Base-by-base conservation (phyloP, 37 sponge, comb jelly and placozoan genomes). In the Theonella swinhoei region DNA sequence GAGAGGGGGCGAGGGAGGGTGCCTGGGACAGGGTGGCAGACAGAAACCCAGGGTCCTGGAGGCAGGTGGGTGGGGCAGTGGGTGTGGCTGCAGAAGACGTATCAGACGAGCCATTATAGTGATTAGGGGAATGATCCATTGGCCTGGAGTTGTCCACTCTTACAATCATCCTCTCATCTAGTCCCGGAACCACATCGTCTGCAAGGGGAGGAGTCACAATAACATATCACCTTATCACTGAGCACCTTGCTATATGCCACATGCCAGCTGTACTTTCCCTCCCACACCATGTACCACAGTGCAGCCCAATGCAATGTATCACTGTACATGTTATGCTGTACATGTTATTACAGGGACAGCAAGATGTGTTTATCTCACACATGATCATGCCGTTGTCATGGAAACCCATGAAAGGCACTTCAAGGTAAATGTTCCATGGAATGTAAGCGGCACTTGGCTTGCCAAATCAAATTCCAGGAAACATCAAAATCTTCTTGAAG, bases 151-250 rank as follows among this genome's bases (percentile, higher is more conserved):
- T 88, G 68, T 88, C 83, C 14, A 88, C 75, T 75, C 83, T 63
- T 19, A 76, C 70, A 30, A 88, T 88, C 41, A 30, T 75, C 17
- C 88, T 5, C 37, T 88, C 88, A 36, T 88, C 88, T 1, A 60
- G 22, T 19, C 82, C 78, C 39, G 66, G 81, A 14, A 80, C 37
- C 85, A 85, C 42, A 32, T 82, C 83, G 24, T 82, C 83, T 72
- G 83, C 24, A 40, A 72, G 40, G 47, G 20, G 59, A 70, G 29
- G 32, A 35, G 62, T 0, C 26, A 70, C n/a, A n/a, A n/a, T n/a
- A n/a, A n/a, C n/a, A n/a, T n/a, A n/a, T n/a, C n/a, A n/a, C n/a
- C n/a, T n/a, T n/a, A n/a, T n/a, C n/a, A n/a, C n/a, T n/a, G n/a
- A n/a, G n/a, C n/a, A n/a, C n/a, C n/a, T n/a, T n/a, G n/a, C n/a